Conservation (phyloP, 2,113 vertebrate species). For the Agelaius phoeniceus region DNA sequence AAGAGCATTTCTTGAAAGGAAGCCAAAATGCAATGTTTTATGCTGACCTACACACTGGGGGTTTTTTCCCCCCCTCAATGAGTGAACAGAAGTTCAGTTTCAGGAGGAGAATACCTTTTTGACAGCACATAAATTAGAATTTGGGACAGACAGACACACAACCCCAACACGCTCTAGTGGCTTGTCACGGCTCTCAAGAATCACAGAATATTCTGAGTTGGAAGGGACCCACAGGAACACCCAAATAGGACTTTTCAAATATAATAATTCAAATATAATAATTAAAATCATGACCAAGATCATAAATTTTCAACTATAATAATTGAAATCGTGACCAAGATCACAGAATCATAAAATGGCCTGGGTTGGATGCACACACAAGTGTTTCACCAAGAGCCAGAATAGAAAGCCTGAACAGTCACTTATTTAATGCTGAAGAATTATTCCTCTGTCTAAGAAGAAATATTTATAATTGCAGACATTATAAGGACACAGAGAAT, state of each 20-base stretch:
- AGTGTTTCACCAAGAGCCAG: neutral
- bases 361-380: neutral
- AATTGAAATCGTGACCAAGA: neutral
- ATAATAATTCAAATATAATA: neutral
- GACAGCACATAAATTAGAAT: neutral
- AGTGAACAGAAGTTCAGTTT: neutral
- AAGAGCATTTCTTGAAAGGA: neutral
- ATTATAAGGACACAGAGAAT: neutral
- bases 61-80: neutral
- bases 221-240: neutral
- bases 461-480: neutral
- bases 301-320: neutral
- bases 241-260: neutral
- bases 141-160: neutral
- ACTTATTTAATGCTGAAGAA: neutral
- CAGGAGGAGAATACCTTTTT: neutral
- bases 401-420: neutral
- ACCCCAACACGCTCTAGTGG: neutral
- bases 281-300: neutral
- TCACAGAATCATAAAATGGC: neutral
- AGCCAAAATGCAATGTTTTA: neutral
- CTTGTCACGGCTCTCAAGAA: neutral
- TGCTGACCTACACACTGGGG: neutral
- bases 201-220: neutral
- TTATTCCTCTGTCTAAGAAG: neutral